Percentiles rank a stretch among this genome's conserved stretches.
These are phyloP conservation scores for Chloromyia formosa DNA, from an alignment of 2,888 invertebrate species.

Conservation along the genomic window DNA sequence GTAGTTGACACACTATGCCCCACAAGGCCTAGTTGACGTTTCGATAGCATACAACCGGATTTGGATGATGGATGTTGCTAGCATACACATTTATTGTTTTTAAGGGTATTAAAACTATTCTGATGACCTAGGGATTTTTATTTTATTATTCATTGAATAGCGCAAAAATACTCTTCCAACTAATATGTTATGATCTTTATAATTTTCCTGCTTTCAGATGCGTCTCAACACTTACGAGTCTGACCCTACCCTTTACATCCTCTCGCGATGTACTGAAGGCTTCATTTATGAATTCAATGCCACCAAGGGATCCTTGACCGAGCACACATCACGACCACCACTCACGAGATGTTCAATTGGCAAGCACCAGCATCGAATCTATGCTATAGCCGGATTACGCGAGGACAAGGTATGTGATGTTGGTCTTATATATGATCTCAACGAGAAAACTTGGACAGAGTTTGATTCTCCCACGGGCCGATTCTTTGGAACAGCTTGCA, in stretches of 20 bases:
- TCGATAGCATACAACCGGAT: too few relatives aligned
- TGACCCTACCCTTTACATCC: slow-evolving; percentile 12
- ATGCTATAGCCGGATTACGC: neutral
- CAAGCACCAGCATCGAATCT: neutral
- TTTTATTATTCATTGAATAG: too few relatives aligned
- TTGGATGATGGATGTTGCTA: too few relatives aligned
- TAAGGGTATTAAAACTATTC: too few relatives aligned
- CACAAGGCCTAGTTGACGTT: too few relatives aligned
- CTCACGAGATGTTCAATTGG: slow-evolving; percentile 10
- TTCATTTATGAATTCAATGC: slow-evolving; percentile 18
- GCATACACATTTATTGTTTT: too few relatives aligned
- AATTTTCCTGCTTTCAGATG: too few relatives aligned
- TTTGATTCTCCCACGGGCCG: neutral
- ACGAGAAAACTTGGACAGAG: slow-evolving; percentile 3
- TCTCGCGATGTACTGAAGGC: neutral
- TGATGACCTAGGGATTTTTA: too few relatives aligned
- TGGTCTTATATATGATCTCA: slow-evolving; percentile 16
- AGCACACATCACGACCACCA: neutral
- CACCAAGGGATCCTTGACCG: neutral
- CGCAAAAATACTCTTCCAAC: too few relatives aligned
- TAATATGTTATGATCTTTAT: too few relatives aligned
- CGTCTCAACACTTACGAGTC: neutral
- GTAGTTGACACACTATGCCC: too few relatives aligned
- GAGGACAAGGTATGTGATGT: neutral
- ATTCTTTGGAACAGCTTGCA: neutral